Evolutionary conservation across 2,888 invertebrate species (phyloP), one percentile per base, ranked within the genome.

Genomic region (Melieria omissa): DNA sequence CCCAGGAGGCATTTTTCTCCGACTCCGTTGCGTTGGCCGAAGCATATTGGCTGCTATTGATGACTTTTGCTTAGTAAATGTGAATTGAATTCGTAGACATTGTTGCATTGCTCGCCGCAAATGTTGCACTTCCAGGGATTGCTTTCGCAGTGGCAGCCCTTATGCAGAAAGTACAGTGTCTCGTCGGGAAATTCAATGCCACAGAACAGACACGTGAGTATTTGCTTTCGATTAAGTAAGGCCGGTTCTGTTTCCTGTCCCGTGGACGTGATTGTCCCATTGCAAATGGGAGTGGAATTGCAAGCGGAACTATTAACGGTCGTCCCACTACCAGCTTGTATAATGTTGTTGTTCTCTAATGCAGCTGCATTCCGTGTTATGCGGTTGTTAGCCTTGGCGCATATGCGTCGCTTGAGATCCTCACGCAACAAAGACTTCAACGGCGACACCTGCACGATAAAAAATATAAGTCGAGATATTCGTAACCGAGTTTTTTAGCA

Each of bases 71-170:
- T 96, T 80, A 97, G 89, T 86, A 97, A 90, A 90, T 97, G 97
- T 80, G 96, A 95, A 89, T 97, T 97, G 89, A 98, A 98, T 88
- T 98, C 97, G 88, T 98, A 98, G 70, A 97, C 94, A 85, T 97
- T 96, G 87, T 93, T 93, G 88, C 96, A 96, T 85, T 95, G 93
- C 87, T 96, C 95, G 64, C 98, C 98, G 87, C 98, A 99, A 80
- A 98, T 95, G 88, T 98, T 98, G 88, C 98, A 98, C 88, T 97
- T 97, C 91, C 91, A 98, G 0, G 98, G 98, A 88, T 98, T 97
- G 78, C 95, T 94, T 85, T 97, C 96, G 80, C 97, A 97, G 89
- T 99, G 98, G 86, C 98, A 96, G 78, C 98, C 98, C 89, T 98
- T 98, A 89, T 99, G 98, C 77, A 99, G 90, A 88, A 98, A 96